Conservation (phyloP, 2,797 vertebrate species). For the Uromys caudimaculatus region DNA sequence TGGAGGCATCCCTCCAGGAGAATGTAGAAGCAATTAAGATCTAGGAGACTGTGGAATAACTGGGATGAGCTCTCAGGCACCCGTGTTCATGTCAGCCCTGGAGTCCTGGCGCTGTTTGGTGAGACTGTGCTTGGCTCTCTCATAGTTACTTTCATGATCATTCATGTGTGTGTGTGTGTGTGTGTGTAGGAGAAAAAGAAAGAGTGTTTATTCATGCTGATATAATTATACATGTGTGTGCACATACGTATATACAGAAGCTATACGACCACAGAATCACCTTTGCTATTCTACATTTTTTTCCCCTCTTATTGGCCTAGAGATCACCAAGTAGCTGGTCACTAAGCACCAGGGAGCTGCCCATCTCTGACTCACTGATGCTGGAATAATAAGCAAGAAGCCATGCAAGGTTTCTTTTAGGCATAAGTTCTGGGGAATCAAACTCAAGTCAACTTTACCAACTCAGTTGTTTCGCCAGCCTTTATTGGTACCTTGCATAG, state of each 20-base stretch:
- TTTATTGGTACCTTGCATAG: accelerated
- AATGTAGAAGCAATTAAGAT: neutral
- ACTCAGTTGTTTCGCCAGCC: neutral
- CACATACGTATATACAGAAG: neutral
- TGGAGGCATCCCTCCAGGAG: neutral
- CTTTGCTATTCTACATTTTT: neutral
- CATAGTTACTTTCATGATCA: neutral
- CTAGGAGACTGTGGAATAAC: accelerated
- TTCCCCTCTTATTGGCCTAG: neutral
- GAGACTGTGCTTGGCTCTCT: accelerated
- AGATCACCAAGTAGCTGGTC: neutral
- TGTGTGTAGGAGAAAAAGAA: neutral
- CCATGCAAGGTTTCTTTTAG: neutral
- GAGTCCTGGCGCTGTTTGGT: neutral
- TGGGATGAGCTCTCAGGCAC: neutral
- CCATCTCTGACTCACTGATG: neutral
- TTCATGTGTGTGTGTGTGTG: neutral
- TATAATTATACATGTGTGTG: neutral
- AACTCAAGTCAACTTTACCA: neutral
- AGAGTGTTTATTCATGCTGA: no score
- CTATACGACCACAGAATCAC: neutral
- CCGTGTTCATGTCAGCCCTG: neutral
- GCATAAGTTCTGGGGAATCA: neutral
- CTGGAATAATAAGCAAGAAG: neutral
- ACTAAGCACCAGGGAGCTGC: neutral